phyloP scores from a whole-genome alignment of 2,797 vertebrate genomes.

The Tragopan temminckii region DNA sequence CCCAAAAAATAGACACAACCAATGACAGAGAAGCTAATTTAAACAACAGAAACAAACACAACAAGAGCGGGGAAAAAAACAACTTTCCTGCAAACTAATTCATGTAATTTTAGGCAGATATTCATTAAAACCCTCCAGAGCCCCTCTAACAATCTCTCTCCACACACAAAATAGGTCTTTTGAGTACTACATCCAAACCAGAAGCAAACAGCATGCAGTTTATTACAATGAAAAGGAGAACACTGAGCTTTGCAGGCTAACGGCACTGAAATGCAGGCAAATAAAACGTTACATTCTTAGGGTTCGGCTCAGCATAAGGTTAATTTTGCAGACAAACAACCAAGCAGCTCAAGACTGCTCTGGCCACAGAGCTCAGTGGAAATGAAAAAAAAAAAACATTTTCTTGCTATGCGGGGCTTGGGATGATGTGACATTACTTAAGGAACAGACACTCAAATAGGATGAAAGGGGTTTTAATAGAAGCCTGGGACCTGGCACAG shows the following conservation, averaged over 20 bases:
- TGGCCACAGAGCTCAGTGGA: background rate
- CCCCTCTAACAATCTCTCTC: background rate
- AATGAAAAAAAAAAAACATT: background rate
- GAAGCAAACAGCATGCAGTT: slow-evolving; percentile 11
- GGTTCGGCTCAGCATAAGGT: slow-evolving; percentile 30
- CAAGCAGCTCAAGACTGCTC: background rate
- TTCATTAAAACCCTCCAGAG: slow-evolving; percentile 39
- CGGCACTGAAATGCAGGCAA: slow-evolving; percentile 42
- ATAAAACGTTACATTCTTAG: slow-evolving; percentile 13
- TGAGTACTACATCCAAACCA: slow-evolving; percentile 32
- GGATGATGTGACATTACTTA: slow-evolving; percentile 53
- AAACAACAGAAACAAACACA: slow-evolving; percentile 17
- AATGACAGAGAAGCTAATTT: slow-evolving; percentile 34
- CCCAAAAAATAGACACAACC: background rate
- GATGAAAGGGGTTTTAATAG: slow-evolving; percentile 39
- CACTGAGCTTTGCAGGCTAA: slow-evolving; percentile 27
- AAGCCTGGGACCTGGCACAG: slow-evolving; percentile 15
- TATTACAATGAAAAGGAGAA: background rate
- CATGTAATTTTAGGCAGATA: slow-evolving; percentile 1
- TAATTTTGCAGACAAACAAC: slow-evolving; percentile 33
- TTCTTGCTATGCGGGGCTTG: background rate
- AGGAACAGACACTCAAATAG: slow-evolving; percentile 15
- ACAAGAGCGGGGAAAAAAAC: background rate
- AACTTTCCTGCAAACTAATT: slow-evolving; percentile 16
- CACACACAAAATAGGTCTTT: slow-evolving; percentile 6